A percentile compares a stretch with the other conserved stretches of the same genome.
These are phyloP conservation scores for Liasis olivaceus DNA, from an alignment of 2,797 vertebrate genomes.

Conservation along the genomic window DNA sequence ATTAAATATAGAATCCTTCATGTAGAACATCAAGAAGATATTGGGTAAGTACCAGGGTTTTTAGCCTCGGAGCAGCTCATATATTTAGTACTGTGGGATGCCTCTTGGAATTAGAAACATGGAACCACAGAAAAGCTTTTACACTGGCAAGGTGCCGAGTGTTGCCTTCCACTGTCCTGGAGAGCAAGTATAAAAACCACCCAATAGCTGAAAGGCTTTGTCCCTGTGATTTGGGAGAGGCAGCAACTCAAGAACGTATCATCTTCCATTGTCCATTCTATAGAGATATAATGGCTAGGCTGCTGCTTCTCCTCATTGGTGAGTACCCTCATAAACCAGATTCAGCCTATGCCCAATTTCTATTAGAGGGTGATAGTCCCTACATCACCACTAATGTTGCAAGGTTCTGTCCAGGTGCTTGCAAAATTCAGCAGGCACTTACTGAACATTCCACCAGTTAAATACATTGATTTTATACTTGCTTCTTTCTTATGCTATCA, in stretches of 20 bases:
- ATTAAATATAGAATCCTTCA: background rate
- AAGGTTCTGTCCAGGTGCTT: background rate
- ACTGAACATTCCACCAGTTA: background rate
- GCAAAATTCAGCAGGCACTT: background rate
- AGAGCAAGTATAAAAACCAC: background rate
- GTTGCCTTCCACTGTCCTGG: background rate
- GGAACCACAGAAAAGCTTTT: background rate
- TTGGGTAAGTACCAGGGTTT: background rate
- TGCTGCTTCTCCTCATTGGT: background rate
- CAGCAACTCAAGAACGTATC: background rate
- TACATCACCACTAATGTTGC: background rate
- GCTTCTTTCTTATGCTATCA: background rate
- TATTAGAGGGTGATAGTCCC: background rate
- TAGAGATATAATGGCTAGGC: background rate
- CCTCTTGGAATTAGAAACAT: background rate
- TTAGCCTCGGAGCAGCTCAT: background rate
- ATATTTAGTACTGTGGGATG: background rate
- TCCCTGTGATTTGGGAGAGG: background rate
- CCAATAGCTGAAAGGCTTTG: background rate
- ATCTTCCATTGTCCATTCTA: background rate
- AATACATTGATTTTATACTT: background rate
- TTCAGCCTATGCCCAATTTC: background rate
- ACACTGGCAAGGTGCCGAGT: background rate
- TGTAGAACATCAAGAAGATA: background rate
- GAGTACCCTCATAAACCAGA: background rate